Evolutionary conservation across 2,888 invertebrate species (phyloP), one percentile per base, ranked within the genome.

Genomic region (Chymomyza amoena): DNA sequence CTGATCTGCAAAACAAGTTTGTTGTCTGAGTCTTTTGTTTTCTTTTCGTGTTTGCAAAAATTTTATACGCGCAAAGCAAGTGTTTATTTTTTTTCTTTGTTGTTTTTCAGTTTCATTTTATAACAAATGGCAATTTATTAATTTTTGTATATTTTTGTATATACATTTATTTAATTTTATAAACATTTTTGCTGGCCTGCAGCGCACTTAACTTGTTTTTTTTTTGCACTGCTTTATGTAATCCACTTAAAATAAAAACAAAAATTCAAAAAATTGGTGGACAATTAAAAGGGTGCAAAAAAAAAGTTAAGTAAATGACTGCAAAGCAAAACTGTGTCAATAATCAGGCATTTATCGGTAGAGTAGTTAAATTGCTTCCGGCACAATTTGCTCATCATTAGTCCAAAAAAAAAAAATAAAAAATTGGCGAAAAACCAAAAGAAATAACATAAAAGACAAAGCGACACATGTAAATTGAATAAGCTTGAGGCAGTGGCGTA

Each of bases 21-120:
- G 84, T 73, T 72, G 81, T 72, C 72, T 76, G 71, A 88, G 81
- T 88, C 88, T 88, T 89, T 89, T 73, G 89, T 83, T 77, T 76
- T 69, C 57, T 59, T 6, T 15, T 83, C 77, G 75, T 68, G 60
- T 51, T 63, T 63, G 16, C 54, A 54, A 54, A 54, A 60, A 66
- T 60, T 69, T 61, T 59, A 62, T 63, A 66, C 75, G 66, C 1
- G 25, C 59, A 71, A 32, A 68, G 28, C 61, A 86, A 72, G 86
- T 32, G n/a, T 16, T 25, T 4, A 20, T 56, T 59, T 9, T 59
- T n/a, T 39, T n/a, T n/a, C n/a, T n/a, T n/a, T n/a, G n/a, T n/a
- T 15, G 16, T 4, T 32, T 32, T 32, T 32, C 0, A 32, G n/a
- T 36, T 15, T 36, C 13, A 39, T 36, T 61, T 39, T 61, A 20